These are phyloP conservation scores for Lamellibrachia columna DNA, from an alignment of 2,888 invertebrate genomes.

Conservation along the genomic window DNA sequence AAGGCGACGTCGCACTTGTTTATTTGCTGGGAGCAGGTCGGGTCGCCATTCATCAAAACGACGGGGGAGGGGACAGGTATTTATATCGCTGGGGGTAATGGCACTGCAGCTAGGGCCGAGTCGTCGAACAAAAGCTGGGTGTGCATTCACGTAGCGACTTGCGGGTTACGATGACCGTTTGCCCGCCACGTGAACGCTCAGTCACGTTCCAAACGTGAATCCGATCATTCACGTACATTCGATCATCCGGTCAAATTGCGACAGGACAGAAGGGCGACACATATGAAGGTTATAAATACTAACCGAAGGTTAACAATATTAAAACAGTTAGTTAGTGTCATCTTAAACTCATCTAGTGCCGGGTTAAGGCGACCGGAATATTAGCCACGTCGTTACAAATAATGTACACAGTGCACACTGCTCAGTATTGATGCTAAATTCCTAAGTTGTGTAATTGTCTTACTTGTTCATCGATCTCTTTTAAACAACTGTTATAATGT, in stretches of 20 bases:
- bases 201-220: constrained; percentile 10
- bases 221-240: not conserved
- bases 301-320: not conserved
- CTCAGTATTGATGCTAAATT: too few relatives aligned
- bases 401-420: too few relatives aligned
- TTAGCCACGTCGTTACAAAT: too few relatives aligned
- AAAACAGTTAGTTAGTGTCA: not conserved
- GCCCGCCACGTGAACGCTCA: not conserved
- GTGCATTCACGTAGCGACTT: not conserved
- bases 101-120: not conserved
- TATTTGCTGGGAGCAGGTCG: not conserved
- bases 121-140: not conserved
- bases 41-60: not conserved
- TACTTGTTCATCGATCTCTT: too few relatives aligned
- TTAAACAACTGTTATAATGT: too few relatives aligned
- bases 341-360: not conserved
- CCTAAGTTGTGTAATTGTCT: too few relatives aligned
- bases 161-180: not conserved
- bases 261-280: not conserved
- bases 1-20: not conserved
- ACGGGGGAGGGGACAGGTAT: not conserved
- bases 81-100: not conserved
- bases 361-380: not conserved
- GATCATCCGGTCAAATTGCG: not conserved
- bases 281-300: not conserved